phyloP scores from a whole-genome alignment of 37 sponge, comb jelly and placozoan species.

The Petrosia ficiformis region DNA sequence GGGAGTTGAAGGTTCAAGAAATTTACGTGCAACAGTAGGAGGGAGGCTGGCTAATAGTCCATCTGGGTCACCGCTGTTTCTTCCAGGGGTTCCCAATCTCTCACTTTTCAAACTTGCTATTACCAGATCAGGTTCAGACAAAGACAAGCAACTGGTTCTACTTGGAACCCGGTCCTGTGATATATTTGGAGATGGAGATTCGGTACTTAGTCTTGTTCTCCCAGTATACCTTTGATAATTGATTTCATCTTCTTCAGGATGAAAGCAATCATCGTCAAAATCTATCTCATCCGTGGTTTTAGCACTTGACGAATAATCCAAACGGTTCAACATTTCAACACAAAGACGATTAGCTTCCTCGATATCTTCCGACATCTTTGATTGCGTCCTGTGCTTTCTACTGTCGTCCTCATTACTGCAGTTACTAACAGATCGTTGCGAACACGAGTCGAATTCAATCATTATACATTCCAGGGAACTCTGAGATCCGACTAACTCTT shows the following conservation, averaged over 20 bases:
- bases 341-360: background rate
- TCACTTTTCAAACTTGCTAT: background rate
- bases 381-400: no score
- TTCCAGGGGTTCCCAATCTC: background rate
- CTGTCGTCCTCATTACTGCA: no score
- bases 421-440: no score
- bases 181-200: background rate
- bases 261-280: background rate
- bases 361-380: background rate
- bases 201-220: background rate
- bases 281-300: background rate
- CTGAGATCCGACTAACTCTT: background rate
- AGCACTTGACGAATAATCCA: background rate
- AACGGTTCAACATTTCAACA: background rate
- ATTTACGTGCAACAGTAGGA: background rate
- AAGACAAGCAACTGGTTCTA: background rate
- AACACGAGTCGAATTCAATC: no score
- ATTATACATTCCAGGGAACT: background rate
- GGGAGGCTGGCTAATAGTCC: background rate
- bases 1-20: background rate
- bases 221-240: constrained; percentile 3
- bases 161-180: background rate
- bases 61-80: background rate
- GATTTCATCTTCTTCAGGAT: background rate
- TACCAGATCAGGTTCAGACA: background rate